Evolutionary conservation across 2,797 vertebrate species (phyloP).

Genomic region (Lithobates sylvaticus): DNA sequence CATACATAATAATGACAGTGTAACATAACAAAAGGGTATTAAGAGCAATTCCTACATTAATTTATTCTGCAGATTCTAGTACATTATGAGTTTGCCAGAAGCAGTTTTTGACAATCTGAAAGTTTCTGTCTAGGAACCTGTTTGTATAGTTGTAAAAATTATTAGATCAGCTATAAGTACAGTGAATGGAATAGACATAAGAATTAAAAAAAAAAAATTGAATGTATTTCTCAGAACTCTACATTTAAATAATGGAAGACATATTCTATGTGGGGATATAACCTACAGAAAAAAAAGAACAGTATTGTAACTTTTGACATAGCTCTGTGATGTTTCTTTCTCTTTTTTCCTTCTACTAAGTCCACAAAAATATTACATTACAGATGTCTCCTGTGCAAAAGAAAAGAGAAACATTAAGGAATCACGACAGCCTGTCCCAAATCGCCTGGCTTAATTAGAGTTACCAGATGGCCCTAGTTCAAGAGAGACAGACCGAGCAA

Average conservation of each 20-base stretch:
- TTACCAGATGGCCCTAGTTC: constrained; percentile 60
- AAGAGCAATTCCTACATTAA: neutral
- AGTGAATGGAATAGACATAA: neutral
- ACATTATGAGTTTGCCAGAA: neutral
- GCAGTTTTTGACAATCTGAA: neutral
- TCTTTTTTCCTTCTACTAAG: constrained; percentile 1
- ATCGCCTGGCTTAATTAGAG: constrained; percentile 59
- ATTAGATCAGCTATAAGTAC: neutral
- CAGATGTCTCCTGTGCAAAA: constrained; percentile 57
- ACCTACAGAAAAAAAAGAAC: neutral
- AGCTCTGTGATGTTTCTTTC: constrained; percentile 5
- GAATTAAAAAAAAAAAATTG: neutral
- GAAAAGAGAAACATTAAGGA: constrained; percentile 60
- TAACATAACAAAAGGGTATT: neutral
- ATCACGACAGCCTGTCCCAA: constrained; percentile 60
- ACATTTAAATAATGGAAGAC: neutral
- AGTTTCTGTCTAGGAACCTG: no score
- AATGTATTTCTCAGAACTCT: neutral
- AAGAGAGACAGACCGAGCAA: constrained; percentile 61
- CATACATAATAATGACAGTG: no score
- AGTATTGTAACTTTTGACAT: constrained; percentile 6
- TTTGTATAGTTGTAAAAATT: neutral
- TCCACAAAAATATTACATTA: constrained; percentile 44
- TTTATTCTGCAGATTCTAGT: no score
- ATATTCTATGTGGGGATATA: neutral